Conservation (phyloP, 2,888 invertebrate genomes). For the Desoria tigrina region DNA sequence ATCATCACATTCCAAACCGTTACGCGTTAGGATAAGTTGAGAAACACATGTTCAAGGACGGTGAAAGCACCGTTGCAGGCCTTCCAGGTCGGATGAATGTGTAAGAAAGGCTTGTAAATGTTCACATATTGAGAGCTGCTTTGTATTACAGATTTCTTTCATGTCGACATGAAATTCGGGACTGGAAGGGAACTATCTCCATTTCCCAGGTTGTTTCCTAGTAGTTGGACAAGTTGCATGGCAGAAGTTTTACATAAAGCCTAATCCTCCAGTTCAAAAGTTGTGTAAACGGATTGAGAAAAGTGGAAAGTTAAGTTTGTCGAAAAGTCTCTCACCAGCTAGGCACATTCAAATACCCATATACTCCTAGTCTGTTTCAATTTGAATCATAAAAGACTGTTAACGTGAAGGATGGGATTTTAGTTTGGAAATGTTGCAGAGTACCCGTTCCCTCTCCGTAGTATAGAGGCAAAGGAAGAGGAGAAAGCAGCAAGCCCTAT, state of each 20-base stretch:
- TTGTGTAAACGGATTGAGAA: conserved; percentile 35
- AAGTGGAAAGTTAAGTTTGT: conserved; percentile 33
- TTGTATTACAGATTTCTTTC: conserved; percentile 19
- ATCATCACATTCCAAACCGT: no score
- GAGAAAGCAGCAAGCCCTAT: no score
- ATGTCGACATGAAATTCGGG: conserved; percentile 13
- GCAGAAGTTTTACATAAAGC: conserved; percentile 32
- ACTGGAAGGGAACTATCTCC: neutral
- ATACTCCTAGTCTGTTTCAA: conserved; percentile 30
- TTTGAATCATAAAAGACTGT: conserved; percentile 40
- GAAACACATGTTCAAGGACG: no score
- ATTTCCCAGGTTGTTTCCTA: neutral
- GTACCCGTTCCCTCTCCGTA: no score
- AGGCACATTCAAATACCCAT: neutral
- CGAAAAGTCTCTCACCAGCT: no score
- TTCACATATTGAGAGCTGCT: conserved; percentile 12
- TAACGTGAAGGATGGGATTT: conserved; percentile 37
- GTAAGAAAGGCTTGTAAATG: conserved; percentile 6
- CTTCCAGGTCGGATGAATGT: no score
- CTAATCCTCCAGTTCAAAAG: conserved; percentile 34
- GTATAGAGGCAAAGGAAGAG: no score
- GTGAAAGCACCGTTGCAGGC: no score
- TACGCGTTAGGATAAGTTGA: no score
- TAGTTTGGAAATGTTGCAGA: neutral
- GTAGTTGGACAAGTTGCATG: neutral